These are phyloP conservation scores for Circaetus gallicus DNA, from an alignment of 2,113 vertebrate genomes.

Conservation along the genomic window DNA sequence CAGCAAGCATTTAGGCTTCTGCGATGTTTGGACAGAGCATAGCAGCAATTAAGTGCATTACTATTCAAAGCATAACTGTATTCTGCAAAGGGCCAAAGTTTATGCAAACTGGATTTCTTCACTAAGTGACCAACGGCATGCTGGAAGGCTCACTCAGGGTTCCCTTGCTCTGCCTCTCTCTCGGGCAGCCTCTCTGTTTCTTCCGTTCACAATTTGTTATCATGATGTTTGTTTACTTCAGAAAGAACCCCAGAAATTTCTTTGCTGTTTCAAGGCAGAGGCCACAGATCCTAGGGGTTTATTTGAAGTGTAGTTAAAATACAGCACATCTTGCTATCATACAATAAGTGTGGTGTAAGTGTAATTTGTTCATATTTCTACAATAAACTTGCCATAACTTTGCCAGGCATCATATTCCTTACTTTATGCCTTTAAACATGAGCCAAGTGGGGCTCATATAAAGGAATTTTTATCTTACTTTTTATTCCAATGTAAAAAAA, in stretches of 20 bases:
- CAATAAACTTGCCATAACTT: neutral
- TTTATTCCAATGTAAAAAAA: neutral
- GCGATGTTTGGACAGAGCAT: neutral
- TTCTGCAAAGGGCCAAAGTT: neutral
- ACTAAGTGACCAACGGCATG: neutral
- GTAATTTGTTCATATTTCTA: neutral
- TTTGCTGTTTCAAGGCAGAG: neutral
- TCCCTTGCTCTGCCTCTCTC: neutral
- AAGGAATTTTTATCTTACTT: neutral
- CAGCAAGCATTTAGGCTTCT: neutral
- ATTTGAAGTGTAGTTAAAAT: neutral
- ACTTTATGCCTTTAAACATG: neutral
- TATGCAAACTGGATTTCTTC: neutral
- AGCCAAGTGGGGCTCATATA: neutral
- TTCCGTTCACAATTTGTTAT: neutral
- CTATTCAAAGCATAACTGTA: neutral
- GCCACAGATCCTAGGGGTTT: neutral
- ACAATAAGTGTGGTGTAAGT: neutral
- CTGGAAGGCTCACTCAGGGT: neutral
- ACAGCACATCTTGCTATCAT: neutral
- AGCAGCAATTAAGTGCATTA: neutral
- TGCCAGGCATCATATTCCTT: neutral
- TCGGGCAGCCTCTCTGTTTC: neutral
- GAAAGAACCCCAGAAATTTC: neutral
- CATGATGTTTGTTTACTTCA: neutral